A percentile compares a stretch with the other conserved stretches of the same genome.
Evolutionary conservation across 2,888 invertebrate species (phyloP).

Genomic region (Drosophila villosipedis): DNA sequence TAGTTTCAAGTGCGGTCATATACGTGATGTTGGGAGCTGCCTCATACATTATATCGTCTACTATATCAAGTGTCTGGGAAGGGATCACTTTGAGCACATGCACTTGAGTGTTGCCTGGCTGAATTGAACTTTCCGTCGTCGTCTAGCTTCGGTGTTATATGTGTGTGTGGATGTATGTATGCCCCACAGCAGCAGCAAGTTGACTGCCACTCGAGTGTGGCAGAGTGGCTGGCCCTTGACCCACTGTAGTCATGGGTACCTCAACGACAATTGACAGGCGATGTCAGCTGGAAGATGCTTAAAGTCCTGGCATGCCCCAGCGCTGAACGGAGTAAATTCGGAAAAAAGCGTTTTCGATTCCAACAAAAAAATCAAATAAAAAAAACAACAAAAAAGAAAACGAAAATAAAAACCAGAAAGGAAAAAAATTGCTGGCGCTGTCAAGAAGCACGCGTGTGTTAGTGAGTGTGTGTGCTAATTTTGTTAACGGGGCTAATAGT

Average conservation of each 20-base stretch:
- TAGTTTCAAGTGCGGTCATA: constrained; percentile 7
- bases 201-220: constrained; percentile 21
- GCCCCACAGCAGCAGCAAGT: background rate
- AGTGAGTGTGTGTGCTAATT: constrained; percentile 56
- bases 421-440: constrained; percentile 20
- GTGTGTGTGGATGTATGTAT: background rate
- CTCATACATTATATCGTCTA: background rate
- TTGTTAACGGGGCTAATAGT: constrained; percentile 69
- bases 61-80: constrained; percentile 8
- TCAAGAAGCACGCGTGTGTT: constrained; percentile 6
- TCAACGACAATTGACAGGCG: constrained; percentile 55
- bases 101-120: constrained; percentile 5
- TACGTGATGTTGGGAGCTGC: constrained; percentile 3
- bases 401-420: constrained; percentile 9
- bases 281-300: constrained; percentile 59
- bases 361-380: background rate
- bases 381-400: constrained; percentile 12
- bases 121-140: constrained; percentile 22
- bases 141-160: background rate
- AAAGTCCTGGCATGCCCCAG: constrained; percentile 37
- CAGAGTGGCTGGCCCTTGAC: constrained; percentile 42
- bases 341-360: constrained; percentile 23
- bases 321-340: constrained; percentile 45
- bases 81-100: constrained; percentile 6
- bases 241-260: constrained; percentile 43